Evolutionary conservation across 2,113 vertebrate species (phyloP), one percentile per base, ranked within the genome.

Genomic region (Heterochromis multidens): DNA sequence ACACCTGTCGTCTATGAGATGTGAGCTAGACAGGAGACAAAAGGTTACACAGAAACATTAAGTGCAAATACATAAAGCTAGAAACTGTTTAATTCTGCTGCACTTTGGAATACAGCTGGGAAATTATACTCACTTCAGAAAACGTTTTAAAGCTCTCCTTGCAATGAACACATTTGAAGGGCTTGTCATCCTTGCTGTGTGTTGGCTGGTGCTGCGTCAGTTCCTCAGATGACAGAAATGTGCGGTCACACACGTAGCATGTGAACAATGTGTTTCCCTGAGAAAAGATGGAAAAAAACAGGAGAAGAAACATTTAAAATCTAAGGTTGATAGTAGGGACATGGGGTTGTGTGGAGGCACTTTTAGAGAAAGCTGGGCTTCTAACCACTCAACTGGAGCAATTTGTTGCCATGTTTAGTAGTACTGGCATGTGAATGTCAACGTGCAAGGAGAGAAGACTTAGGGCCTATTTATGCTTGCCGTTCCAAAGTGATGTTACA

Each of bases 161-260:
- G 91, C 96, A 97, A 84, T 95, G 95, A 46, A 93, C 91, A 49
- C 96, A 97, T 92, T 96, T 96, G 90, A 97, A 97, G 85, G 96
- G 96, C 89, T 97, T 97, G 89, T 96, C 96, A 56, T 97, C 96
- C 87, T 96, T 97, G 95, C 95, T 96, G 93, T 97, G 96, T 46
- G 94, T 95, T 37, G 95, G 95, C 94, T 97, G 96, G 93, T 97
- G 96, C 79, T 93, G 95, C 0, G 96, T 97, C 79, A 97, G 88
- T 78, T 96, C 96, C 90, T 96, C 95, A 33, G 96, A 97, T 7
- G 96, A 96, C 14, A 29, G 88, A 91, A 97, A 97, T 33, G 95
- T 95, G 46, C 96, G 94, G 43, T 97, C n/a, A 61, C 96, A 97
- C 87, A 97, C 95, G 9, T 97, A 97, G 86, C 96, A 97, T 5